Evolutionary conservation across 2,888 invertebrate genomes (phyloP).

Genomic region (Synanthedon myopaeformis): DNA sequence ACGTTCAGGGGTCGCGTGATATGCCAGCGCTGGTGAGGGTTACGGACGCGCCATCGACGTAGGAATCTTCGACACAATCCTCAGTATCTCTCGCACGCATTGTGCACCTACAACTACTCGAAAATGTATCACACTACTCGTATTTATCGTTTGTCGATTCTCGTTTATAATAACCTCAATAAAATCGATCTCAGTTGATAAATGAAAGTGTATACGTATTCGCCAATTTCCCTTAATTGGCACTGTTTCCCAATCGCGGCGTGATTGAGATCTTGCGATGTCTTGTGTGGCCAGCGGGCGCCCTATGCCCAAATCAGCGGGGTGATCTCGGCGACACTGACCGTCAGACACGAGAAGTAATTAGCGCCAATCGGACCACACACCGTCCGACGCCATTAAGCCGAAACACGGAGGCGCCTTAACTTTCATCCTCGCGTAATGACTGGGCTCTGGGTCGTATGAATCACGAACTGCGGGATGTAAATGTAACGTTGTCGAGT

Average conservation of each 20-base stretch:
- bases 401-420: conserved; percentile 15
- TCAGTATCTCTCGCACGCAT: not conserved
- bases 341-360: conserved; percentile 27
- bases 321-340: conserved; percentile 44
- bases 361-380: conserved; percentile 45
- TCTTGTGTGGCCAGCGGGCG: conserved; percentile 21
- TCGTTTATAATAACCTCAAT: conserved; percentile 38
- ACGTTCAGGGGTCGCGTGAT: conserved; percentile 45
- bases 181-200: conserved; percentile 31
- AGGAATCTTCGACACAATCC: conserved; percentile 22
- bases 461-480: conserved; percentile 28
- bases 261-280: conserved; percentile 34
- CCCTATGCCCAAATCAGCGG: conserved; percentile 38
- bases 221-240: conserved; percentile 57
- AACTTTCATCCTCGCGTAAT: conserved; percentile 36
- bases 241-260: conserved; percentile 36
- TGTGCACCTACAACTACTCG: not conserved
- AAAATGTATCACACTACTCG: no score
- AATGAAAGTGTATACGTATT: conserved; percentile 39
- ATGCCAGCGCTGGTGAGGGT: conserved; percentile 30
- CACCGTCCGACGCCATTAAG: conserved; percentile 22
- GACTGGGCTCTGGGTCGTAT: conserved; percentile 30
- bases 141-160: not conserved
- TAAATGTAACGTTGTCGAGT: conserved; percentile 4
- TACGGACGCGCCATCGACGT: conserved; percentile 15